Evolutionary conservation across 2,888 invertebrate genomes (phyloP), one percentile per base, ranked within the genome.

Genomic region (Standfussiana lucernea): DNA sequence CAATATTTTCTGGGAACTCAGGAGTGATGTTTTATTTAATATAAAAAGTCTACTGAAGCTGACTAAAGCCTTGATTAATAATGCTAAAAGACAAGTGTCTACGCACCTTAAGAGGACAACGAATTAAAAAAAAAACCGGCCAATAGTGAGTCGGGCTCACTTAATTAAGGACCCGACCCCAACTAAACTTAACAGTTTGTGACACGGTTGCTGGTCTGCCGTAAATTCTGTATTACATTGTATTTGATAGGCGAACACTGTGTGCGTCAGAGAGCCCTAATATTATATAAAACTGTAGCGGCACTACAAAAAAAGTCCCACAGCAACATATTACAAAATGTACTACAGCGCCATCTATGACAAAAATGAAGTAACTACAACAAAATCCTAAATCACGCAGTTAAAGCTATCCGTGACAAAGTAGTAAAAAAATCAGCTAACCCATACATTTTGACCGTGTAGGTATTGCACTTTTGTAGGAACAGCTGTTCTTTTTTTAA

Each of bases 11-110:
- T 50, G 11, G 11, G 10, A 24, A 50, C 50, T 0, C 24, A 1
- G 1, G 1, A 24, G 50, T 24, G 11, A 50, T 10, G 24, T 50
- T 50, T 24, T 50, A 24, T 50, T 59, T 21, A 32, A 59, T 32
- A 8, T n/a, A 15, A 53, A 65, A 76, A 53, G 13, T 7, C 8
- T 45, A 37, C 28, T 35, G 15, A 64, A 45, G 28, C 28, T 5
- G 37, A 18, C 32, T 15, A 42, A 47, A 50, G 11, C 21, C 11
- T 70, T 72, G 28, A 69, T 82, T 77, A 77, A 69, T 66, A 61
- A 42, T 35, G 5, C 35, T 15, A 3, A 24, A 65, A 81, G 40
- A 83, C 66, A 61, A 72, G 77, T 53, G 6, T 1, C 5, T 24
- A 24, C 15, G 37, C n/a, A 50, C 13, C 18, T 65, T 10, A 37